Conservation (phyloP, 92 coral and sea anemone species). For the Epizoanthus fatuus region DNA sequence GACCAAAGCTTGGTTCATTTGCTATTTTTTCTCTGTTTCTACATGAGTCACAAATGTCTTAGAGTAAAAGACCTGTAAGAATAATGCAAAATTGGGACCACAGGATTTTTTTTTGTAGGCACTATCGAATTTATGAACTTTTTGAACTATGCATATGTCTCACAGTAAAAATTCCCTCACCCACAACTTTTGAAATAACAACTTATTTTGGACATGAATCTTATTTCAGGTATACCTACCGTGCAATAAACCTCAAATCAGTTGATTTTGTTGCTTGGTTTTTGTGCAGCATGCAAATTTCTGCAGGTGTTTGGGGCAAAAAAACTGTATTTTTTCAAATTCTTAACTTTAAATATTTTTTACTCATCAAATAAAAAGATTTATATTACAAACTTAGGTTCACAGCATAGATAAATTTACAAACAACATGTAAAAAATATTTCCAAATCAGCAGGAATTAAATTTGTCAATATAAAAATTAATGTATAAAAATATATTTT, state of each 20-base stretch:
- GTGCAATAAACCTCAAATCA: conserved; percentile 21
- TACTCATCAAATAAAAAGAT: too few relatives aligned
- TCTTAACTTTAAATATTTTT: conserved; percentile 10
- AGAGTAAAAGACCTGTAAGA: conserved; percentile 40
- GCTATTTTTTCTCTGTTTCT: conserved; percentile 38
- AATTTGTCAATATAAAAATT: too few relatives aligned
- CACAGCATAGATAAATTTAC: too few relatives aligned
- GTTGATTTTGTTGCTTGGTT: conserved; percentile 17
- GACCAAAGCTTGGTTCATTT: conserved; percentile 34
- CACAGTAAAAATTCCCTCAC: conserved; percentile 25
- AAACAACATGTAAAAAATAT: too few relatives aligned
- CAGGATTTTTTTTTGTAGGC: conserved; percentile 28
- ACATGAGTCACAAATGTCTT: conserved; percentile 23
- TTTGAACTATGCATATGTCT: conserved; percentile 44
- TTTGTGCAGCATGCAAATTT: conserved; percentile 36
- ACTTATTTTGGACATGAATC: conserved; percentile 23
- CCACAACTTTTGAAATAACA: conserved; percentile 32
- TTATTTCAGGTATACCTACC: conserved; percentile 28
- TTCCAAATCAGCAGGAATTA: too few relatives aligned
- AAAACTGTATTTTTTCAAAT: conserved; percentile 18
- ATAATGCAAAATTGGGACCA: conserved; percentile 36
- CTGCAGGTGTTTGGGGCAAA: conserved; percentile 19
- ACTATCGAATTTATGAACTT: conserved; percentile 35
- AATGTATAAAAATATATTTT: too few relatives aligned
- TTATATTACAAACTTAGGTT: too few relatives aligned